Conservation (phyloP, 2,888 invertebrate species). For the Thecocarcelia acutangulata region DNA sequence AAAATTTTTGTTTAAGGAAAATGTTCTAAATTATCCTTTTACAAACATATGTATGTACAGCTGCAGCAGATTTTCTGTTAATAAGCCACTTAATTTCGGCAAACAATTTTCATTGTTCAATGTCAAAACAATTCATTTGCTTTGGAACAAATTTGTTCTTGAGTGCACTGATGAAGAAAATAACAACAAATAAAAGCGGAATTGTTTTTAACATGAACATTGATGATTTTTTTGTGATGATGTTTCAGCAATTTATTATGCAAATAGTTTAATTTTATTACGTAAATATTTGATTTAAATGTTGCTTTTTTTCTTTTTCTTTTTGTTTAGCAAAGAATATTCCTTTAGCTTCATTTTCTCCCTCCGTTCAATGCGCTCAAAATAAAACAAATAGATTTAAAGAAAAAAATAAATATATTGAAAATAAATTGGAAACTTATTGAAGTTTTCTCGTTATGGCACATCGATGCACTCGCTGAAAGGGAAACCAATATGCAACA, state of each 20-base stretch:
- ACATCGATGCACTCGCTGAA: slow-evolving; percentile 27
- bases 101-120: background rate
- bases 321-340: slow-evolving; percentile 3
- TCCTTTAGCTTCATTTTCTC: slow-evolving; percentile 8
- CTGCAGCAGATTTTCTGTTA: too few relatives aligned
- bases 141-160: background rate
- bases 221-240: slow-evolving; percentile 37
- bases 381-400: background rate
- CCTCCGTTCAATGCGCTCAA: background rate
- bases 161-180: background rate
- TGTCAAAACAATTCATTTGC: background rate
- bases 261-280: slow-evolving; percentile 53
- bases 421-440: slow-evolving; percentile 55
- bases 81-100: background rate
- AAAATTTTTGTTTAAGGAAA: too few relatives aligned
- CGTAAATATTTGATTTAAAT: slow-evolving; percentile 45
- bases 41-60: too few relatives aligned
- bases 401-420: slow-evolving; percentile 32
- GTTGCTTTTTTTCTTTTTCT: slow-evolving; percentile 23
- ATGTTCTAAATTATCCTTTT: too few relatives aligned
- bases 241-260: slow-evolving; percentile 54
- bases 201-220: slow-evolving; percentile 5
- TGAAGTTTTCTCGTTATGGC: slow-evolving; percentile 38
- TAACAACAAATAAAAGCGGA: background rate
- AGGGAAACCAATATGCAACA: slow-evolving; percentile 17